Evolutionary conservation across 2,888 invertebrate species (phyloP), one percentile per base, ranked within the genome.

Genomic region (Dicranocentrus wangi): DNA sequence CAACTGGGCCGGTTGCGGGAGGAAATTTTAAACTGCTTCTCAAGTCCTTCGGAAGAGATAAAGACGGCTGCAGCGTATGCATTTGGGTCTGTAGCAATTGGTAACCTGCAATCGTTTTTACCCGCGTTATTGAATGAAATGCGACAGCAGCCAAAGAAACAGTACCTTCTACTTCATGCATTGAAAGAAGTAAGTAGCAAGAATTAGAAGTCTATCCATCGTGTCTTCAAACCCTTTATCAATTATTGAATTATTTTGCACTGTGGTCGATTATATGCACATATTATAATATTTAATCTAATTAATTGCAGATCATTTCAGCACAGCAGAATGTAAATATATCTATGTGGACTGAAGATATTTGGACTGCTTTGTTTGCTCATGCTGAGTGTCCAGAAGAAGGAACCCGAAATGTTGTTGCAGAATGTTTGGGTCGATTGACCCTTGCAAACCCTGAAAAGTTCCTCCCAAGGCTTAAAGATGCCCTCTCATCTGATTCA

Each of bases 301-400:
- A 32, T 3, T 32, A 32, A 10, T 32, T 32, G 32, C 27, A 86
- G 85, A 87, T 87, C 3, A 87, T 87, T 63, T 86, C 87, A 1
- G 85, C 85, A 23, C 87, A 87, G 70, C 84, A 85, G 77, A 82
- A 65, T 42, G 83, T 86, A 0, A 84, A 85, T 69, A 86, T 87
- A 71, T 83, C 86, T 1, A 76, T 82, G 53, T 87, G 82, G 66
- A 86, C 85, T 83, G 94, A 94, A 79, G 93, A 94, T 77, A 97
- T 98, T 87, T 98, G 98, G 98, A 91, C 92, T 68, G 94, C 98
- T 88, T 90, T 99, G 43, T 96, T 98, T 87, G 93, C 94, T 87
- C 98, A 99, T 88, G 97, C 98, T 87, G 97, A 98, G 89, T 98
- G 98, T 88, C 93, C 93, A 0, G 99, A 99, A 90, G 99, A 99